A percentile compares a stretch with the other conserved stretches of the same genome.
phyloP scores from a whole-genome alignment of 1,140 invertebrate species.

The Oscheius sp. region DNA sequence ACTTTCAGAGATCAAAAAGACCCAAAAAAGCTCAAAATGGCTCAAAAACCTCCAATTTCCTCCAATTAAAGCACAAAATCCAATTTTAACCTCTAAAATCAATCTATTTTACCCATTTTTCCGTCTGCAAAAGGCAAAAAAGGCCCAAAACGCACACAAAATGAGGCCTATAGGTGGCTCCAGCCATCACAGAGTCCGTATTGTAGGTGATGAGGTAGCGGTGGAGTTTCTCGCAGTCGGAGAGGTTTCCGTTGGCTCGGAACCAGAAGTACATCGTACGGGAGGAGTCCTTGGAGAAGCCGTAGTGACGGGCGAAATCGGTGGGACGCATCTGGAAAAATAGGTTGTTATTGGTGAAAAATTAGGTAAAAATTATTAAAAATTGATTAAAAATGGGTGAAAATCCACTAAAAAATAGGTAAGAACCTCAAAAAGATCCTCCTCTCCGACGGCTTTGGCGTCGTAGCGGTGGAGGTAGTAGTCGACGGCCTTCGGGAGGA shows the following conservation, averaged over 20 bases:
- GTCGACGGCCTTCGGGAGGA: slow-evolving; percentile 6
- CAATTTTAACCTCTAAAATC: no score
- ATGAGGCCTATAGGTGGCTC: slow-evolving; percentile 31
- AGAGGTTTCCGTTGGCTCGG: slow-evolving; percentile 15
- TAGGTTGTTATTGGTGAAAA: slow-evolving; percentile 10
- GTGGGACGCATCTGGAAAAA: slow-evolving; percentile 27
- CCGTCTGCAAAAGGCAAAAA: not conserved
- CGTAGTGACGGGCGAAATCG: slow-evolving; percentile 29
- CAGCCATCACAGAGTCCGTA: slow-evolving; percentile 33
- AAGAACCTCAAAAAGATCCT: slow-evolving; percentile 19
- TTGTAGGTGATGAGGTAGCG: slow-evolving; percentile 38
- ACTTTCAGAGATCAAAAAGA: not conserved
- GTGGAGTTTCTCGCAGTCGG: slow-evolving; percentile 18
- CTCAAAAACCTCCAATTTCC: not conserved
- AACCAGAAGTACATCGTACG: slow-evolving; percentile 31
- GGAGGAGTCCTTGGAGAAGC: slow-evolving; percentile 12
- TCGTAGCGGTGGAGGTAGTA: slow-evolving; percentile 15
- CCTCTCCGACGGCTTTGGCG: slow-evolving; percentile 20
- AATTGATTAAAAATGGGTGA: not conserved
- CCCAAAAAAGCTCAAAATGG: not conserved
- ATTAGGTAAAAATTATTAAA: not conserved
- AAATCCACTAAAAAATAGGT: not conserved
- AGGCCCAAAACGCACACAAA: not conserved
- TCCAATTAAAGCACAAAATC: not conserved
- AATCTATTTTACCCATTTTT: no score